phyloP scores from a whole-genome alignment of 2,113 vertebrate genomes.

The Mohoua ochrocephala region DNA sequence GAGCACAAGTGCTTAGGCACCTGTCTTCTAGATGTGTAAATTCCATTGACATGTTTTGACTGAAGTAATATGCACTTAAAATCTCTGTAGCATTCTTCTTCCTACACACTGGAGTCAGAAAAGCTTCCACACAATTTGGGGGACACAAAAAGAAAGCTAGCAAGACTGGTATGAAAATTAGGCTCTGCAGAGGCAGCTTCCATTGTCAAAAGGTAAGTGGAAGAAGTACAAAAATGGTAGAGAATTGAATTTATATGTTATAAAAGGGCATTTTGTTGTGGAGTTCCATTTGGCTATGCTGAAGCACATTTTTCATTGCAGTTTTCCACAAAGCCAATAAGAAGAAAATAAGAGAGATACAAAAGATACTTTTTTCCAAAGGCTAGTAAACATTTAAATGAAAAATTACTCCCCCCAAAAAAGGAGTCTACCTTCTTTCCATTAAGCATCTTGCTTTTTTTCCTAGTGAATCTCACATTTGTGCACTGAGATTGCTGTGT shows the following conservation, averaged over 20 bases:
- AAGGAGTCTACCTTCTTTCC: conserved; percentile 52
- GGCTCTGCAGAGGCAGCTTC: neutral
- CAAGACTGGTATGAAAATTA: neutral
- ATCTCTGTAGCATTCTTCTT: neutral
- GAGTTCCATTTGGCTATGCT: neutral
- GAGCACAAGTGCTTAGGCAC: neutral
- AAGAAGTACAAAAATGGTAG: neutral
- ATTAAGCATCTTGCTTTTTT: neutral
- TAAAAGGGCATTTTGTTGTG: neutral
- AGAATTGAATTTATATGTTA: neutral
- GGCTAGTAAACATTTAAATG: neutral
- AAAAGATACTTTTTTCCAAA: neutral
- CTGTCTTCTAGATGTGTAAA: neutral
- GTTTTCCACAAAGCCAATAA: neutral
- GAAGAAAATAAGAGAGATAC: neutral
- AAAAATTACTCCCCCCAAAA: neutral
- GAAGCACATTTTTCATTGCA: neutral
- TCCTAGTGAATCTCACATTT: conserved; percentile 63
- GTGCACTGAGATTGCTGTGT: conserved; percentile 72
- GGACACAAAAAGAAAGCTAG: neutral
- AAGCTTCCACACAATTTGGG: neutral
- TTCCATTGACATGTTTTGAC: neutral
- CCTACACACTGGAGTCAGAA: neutral
- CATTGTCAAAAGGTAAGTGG: neutral
- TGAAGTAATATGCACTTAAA: neutral